Evolutionary conservation across 1,140 invertebrate species (phyloP).

Genomic region (Sminthurides bifidus): DNA sequence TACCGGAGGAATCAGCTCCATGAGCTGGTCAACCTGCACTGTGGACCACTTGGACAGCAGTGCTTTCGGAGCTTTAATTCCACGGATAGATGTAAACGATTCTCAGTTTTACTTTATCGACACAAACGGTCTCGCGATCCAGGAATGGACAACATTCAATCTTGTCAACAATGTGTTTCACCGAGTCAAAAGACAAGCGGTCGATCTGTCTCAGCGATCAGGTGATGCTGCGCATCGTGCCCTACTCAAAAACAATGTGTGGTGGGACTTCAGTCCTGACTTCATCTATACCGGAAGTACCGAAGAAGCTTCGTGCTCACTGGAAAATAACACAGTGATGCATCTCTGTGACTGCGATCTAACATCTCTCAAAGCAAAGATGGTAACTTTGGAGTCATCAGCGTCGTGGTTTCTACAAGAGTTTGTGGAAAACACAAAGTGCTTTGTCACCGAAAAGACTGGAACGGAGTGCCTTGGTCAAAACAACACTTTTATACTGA

Average conservation of each 20-base stretch:
- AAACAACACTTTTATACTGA: slow-evolving; percentile 11
- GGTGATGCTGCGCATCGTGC: not conserved
- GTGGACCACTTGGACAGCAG: slow-evolving; percentile 8
- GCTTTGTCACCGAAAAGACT: slow-evolving; percentile 18
- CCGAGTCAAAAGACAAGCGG: slow-evolving; percentile 17
- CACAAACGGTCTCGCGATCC: slow-evolving; percentile 15
- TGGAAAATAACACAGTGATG: slow-evolving; percentile 19
- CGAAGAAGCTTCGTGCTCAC: slow-evolving; percentile 3
- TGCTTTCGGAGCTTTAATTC: slow-evolving; percentile 12
- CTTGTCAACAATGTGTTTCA: slow-evolving; percentile 23
- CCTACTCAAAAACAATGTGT: slow-evolving; percentile 18
- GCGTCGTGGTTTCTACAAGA: slow-evolving; percentile 23
- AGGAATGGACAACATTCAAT: slow-evolving; percentile 19
- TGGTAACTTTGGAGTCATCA: slow-evolving; percentile 15
- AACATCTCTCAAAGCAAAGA: slow-evolving; percentile 1
- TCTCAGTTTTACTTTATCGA: slow-evolving; percentile 11
- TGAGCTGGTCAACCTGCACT: slow-evolving; percentile 37
- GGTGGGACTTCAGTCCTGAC: slow-evolving; percentile 17
- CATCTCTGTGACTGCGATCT: slow-evolving; percentile 20
- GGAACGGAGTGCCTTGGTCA: slow-evolving; percentile 13
- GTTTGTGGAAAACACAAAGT: slow-evolving; percentile 19
- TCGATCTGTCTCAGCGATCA: slow-evolving; percentile 21
- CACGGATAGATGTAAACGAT: slow-evolving; percentile 1
- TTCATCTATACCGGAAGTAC: slow-evolving; percentile 19
- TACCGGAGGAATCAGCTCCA: slow-evolving; percentile 48